These are phyloP conservation scores for Allolobophora icterica DNA, from an alignment of 2,888 invertebrate species.

Conservation along the genomic window DNA sequence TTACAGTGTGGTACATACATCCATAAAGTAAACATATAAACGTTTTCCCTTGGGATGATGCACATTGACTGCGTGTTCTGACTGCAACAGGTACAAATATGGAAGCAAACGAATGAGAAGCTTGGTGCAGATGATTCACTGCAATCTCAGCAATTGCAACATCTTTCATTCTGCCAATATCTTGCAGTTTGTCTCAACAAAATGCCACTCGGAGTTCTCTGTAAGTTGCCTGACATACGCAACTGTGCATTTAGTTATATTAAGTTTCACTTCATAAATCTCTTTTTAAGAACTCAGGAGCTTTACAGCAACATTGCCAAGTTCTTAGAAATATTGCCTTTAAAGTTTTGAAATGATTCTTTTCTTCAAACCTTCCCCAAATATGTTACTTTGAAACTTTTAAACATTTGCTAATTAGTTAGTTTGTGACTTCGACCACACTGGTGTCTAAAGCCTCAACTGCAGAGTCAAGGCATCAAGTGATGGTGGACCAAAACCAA, in stretches of 20 bases:
- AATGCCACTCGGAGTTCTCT: not conserved
- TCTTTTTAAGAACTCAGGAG: not conserved
- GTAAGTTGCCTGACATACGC: not conserved
- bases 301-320: no score
- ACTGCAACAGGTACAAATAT: constrained; percentile 19
- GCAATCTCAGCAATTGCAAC: constrained; percentile 13
- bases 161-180: constrained; percentile 18
- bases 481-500: no score
- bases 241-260: not conserved
- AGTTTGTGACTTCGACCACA: no score
- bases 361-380: no score
- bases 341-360: no score
- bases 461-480: no score
- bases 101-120: constrained; percentile 26
- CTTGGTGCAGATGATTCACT: constrained; percentile 6
- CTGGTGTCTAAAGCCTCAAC: no score
- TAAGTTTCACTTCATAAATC: not conserved
- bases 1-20: not conserved
- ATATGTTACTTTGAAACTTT: no score
- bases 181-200: not conserved
- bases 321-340: no score
- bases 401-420: no score
- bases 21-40: not conserved
- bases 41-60: not conserved
- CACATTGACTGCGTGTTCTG: not conserved